These are phyloP conservation scores for Ectemnius continuus DNA, from an alignment of 2,888 invertebrate genomes.

Conservation along the genomic window DNA sequence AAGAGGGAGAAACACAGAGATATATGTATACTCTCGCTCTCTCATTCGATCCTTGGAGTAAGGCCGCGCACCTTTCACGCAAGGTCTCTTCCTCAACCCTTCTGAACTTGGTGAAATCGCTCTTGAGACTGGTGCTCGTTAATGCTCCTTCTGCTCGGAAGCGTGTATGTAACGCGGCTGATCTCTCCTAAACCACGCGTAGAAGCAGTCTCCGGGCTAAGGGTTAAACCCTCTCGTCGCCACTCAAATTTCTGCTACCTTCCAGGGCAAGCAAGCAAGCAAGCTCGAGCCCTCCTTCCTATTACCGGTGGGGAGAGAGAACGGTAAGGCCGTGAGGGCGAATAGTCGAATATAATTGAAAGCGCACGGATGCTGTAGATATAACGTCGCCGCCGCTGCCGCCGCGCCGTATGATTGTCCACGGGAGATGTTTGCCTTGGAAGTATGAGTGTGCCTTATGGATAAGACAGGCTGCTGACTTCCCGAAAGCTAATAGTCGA, in stretches of 20 bases:
- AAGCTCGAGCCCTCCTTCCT: no score
- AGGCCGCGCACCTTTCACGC: slow-evolving; percentile 18
- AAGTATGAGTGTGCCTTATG: not conserved
- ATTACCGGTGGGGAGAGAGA: no score
- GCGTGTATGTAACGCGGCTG: slow-evolving; percentile 36
- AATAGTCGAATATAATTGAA: not conserved
- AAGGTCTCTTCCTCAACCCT: slow-evolving; percentile 49
- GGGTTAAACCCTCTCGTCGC: slow-evolving; percentile 1
- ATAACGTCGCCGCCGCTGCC: not conserved
- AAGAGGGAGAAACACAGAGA: slow-evolving; percentile 41
- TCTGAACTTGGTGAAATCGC: slow-evolving; percentile 57
- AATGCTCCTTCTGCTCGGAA: slow-evolving; percentile 57
- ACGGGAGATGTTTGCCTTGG: slow-evolving; percentile 5
- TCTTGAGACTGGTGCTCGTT: slow-evolving; percentile 65
- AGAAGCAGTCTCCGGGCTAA: not conserved
- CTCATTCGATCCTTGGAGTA: not conserved
- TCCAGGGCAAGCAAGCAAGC: not conserved
- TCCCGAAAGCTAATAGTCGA: not conserved
- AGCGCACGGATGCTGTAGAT: not conserved
- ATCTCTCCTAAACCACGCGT: slow-evolving; percentile 21
- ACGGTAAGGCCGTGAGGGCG: no score
- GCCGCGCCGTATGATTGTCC: not conserved
- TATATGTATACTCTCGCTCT: slow-evolving; percentile 17
- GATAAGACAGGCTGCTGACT: not conserved
- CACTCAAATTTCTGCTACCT: slow-evolving; percentile 3